Evolutionary conservation across 2,113 vertebrate genomes (phyloP), one percentile per base, ranked within the genome.

Genomic region (Equus przewalskii): DNA sequence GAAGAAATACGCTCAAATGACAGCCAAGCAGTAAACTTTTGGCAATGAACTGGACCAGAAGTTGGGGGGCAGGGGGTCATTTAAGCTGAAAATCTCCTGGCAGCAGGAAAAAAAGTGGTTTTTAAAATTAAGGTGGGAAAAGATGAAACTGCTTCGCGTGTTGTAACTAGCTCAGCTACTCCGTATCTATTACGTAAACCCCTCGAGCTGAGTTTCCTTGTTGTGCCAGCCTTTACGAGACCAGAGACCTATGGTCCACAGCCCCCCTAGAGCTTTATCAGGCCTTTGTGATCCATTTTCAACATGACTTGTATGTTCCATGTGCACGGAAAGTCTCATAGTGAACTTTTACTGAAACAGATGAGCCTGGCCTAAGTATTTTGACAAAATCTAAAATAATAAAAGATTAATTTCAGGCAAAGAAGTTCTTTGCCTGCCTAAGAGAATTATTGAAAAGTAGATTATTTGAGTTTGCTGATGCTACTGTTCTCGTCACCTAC

Each of bases 381-480:
- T 22, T 21, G n/a, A 78, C 76, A 95, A 91, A 88, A 72, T 88
- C 36, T 86, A 60, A 90, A 93, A 56, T 51, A 91, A 70, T 24
- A 72, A 60, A 72, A 83, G 56, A 67, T 36, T 65, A 9, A 49
- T 87, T 79, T 72, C 30, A 72, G 15, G 46, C 41, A 81, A 33
- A 86, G 65, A 75, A 96, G 86, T 49, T 13, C 58, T 84, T 70
- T 33, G 49, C 46, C 51, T 79, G 49, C 62, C 64, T 72, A 60
- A 83, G 81, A 69, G 69, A 88, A 64, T 14, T 24, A 24, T 0
- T 3, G 65, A 82, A 81, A 85, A 81, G 58, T 10, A 6, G 49
- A 33, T 62, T 24, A 22, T 56, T 80, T n/a, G 22, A 7, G 4
- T 73, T 84, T 46, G 51, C 24, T 49, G 28, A 22, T 24, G 18